Evolutionary conservation across 2,888 invertebrate species (phyloP), one percentile per base, ranked within the genome.

Genomic region (Lasioglossum villosulum): DNA sequence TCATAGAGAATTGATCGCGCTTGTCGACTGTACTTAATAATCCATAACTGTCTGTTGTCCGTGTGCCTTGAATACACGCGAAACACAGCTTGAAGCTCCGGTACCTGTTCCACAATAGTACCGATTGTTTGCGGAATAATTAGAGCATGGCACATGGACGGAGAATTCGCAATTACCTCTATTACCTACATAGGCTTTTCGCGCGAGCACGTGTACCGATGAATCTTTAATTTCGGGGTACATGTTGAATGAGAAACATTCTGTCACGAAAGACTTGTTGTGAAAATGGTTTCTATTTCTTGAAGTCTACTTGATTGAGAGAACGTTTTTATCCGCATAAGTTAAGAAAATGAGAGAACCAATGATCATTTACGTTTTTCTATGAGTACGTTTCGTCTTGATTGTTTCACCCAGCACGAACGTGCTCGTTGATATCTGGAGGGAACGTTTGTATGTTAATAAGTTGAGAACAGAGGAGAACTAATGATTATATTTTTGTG

Each of bases 1-100:
- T 12, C 23, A n/a, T 39, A 70, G 39, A 70, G 70, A 4, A 70
- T 82, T 76, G 75, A 84, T 37, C 70, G 70, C 14, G 70, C 39
- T 70, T 39, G 70, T 70, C 70, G 70, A 70, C 39, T 70, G 37
- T 39, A n/a, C 39, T 70, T n/a, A 39, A 39, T 39, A 39, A 70
- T 70, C 70, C 70, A 70, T 70, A 39, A 70, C 39, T 70, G n/a
- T 70, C n/a, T 14, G 39, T 70, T n/a, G 70, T 39, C 14, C 37
- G 70, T n/a, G n/a, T 12, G 5, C 14, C 23, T 12, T 12, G 10
- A 37, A 37, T 12, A 68, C 68, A 39, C 10, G 37, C 10, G 68
- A 23, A 70, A 70, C 68, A 14, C n/a, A n/a, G 14, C 39, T 68
- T 39, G 37, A 68, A 68, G 12, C 39, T 37, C 10, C 14, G 37